phyloP scores from a whole-genome alignment of 2,113 vertebrate genomes.

The Myrmecophaga tridactyla region DNA sequence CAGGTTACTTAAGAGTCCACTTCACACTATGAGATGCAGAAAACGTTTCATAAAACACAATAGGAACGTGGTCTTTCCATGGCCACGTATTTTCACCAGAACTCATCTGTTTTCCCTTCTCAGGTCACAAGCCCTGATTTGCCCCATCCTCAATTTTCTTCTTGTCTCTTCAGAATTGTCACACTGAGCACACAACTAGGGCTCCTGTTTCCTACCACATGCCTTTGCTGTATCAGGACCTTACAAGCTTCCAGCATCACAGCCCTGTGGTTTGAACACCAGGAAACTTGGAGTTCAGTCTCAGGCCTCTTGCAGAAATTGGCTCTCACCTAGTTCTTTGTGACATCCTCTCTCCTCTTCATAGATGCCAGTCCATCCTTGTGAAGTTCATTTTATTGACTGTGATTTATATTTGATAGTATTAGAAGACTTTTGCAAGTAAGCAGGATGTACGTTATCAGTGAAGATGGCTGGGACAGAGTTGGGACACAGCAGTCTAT shows the following conservation, averaged over 20 bases:
- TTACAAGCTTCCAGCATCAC: neutral
- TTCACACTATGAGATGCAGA: neutral
- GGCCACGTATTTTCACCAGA: neutral
- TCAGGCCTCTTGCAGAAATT: neutral
- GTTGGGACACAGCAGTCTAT: neutral
- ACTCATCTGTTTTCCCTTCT: neutral
- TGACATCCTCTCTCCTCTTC: neutral
- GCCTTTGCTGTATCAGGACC: neutral
- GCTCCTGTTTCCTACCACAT: too few relatives aligned
- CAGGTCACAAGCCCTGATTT: neutral
- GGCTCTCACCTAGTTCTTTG: neutral
- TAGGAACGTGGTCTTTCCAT: too few relatives aligned
- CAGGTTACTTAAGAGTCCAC: neutral
- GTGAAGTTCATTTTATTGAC: neutral
- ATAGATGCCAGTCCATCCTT: neutral
- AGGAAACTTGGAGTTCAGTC: neutral
- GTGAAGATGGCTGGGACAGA: neutral
- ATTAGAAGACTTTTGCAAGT: neutral
- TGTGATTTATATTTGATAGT: neutral
- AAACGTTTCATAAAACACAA: neutral
- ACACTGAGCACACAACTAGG: neutral
- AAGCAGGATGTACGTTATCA: neutral
- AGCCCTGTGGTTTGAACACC: fast-evolving
- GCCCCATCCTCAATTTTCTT: neutral
- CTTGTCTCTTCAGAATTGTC: neutral